A percentile compares a stretch with the other conserved stretches of the same genome.
These are phyloP conservation scores for Sycophila sp. DNA, from an alignment of 1,140 invertebrate genomes.

Conservation along the genomic window DNA sequence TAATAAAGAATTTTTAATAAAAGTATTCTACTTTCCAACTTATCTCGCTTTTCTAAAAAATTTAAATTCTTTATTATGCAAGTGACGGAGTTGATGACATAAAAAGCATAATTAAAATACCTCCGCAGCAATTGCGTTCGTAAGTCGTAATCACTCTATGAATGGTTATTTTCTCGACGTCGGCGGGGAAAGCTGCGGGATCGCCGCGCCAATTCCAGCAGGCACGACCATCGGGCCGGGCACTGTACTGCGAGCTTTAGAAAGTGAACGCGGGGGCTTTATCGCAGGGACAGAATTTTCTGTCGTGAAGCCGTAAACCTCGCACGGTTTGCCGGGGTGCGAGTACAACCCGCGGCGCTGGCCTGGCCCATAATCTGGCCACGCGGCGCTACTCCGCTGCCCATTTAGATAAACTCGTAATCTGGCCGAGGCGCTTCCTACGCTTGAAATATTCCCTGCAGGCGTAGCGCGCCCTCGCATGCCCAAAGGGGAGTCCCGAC, in stretches of 20 bases:
- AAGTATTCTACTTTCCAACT: too few relatives aligned
- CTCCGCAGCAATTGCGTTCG: not conserved
- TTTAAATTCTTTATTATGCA: too few relatives aligned
- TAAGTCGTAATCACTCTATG: not conserved
- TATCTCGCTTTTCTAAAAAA: too few relatives aligned
- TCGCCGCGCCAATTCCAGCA: not conserved
- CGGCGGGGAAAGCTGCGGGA: not conserved
- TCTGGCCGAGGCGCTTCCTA: constrained; percentile 57
- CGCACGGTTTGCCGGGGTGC: constrained; percentile 23
- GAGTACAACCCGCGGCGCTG: not conserved
- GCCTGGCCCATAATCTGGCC: constrained; percentile 55
- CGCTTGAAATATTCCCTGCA: constrained; percentile 59
- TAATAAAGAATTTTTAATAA: too few relatives aligned
- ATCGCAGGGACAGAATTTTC: constrained; percentile 56
- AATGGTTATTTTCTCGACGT: constrained; percentile 23
- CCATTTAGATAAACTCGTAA: constrained; percentile 66
- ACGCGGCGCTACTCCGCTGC: constrained; percentile 54
- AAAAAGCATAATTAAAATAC: not conserved
- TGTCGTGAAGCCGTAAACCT: constrained; percentile 62
- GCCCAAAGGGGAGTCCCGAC: too few relatives aligned
- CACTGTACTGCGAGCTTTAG: too few relatives aligned
- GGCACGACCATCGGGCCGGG: not conserved
- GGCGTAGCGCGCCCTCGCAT: constrained; percentile 46
- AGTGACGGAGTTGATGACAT: not conserved
- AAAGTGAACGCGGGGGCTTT: constrained; percentile 36